phyloP scores from a whole-genome alignment of 2,888 invertebrate species.

The Adela reaumurella region DNA sequence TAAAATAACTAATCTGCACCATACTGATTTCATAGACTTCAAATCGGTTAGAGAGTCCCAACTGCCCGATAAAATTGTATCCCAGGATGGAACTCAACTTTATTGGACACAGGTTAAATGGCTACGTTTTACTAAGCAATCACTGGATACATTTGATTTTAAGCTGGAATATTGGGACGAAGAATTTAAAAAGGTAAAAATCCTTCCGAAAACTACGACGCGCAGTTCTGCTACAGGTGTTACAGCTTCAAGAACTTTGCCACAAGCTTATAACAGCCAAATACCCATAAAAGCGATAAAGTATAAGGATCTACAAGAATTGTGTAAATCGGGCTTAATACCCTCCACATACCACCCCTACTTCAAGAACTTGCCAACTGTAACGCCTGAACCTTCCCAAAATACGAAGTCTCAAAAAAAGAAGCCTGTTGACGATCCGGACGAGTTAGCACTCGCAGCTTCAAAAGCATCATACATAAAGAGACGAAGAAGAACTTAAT shows the following conservation, averaged over 20 bases:
- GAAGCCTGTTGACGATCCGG: too few relatives aligned
- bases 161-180: not conserved
- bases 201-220: not conserved
- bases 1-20: not conserved
- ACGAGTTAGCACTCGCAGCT: too few relatives aligned
- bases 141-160: not conserved
- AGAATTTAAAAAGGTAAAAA: not conserved
- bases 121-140: conserved; percentile 4
- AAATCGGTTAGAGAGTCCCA: not conserved
- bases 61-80: conserved; percentile 1
- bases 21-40: not conserved
- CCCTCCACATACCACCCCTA: too few relatives aligned
- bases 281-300: not conserved
- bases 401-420: too few relatives aligned
- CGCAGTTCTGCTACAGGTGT: not conserved
- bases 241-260: not conserved
- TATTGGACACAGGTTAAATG: conserved; percentile 5
- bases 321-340: too few relatives aligned
- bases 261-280: not conserved
- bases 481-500: not conserved
- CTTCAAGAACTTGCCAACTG: too few relatives aligned
- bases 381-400: too few relatives aligned
- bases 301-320: not conserved
- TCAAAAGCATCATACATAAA: not conserved
- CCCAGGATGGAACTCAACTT: conserved; percentile 1